These are phyloP conservation scores for Drosophila gunungcola DNA, from an alignment of 1,140 invertebrate genomes.

Conservation along the genomic window DNA sequence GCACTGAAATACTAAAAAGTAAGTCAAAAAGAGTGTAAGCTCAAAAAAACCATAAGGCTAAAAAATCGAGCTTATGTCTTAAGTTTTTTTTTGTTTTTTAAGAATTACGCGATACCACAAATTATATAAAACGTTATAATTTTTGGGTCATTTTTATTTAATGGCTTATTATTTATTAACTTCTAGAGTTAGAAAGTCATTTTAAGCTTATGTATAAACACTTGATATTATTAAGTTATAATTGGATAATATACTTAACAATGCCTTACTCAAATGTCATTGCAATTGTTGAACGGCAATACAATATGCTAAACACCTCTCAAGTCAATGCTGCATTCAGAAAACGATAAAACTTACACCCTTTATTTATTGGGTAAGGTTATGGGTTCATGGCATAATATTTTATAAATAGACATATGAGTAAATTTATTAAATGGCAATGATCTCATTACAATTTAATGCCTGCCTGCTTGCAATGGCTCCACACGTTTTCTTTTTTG, in stretches of 20 bases:
- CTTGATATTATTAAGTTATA: background rate
- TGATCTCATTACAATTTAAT: slow-evolving; percentile 82
- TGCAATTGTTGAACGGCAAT: slow-evolving; percentile 9
- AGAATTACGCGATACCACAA: too few species aligned
- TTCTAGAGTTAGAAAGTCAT: too few species aligned
- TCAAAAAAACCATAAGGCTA: too few species aligned
- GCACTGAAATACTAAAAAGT: too few species aligned
- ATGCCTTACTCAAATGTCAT: slow-evolving; percentile 19
- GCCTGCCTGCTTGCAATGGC: slow-evolving; percentile 40
- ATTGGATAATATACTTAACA: background rate
- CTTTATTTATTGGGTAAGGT: slow-evolving; percentile 61
- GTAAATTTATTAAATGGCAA: slow-evolving; percentile 77
- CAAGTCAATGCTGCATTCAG: slow-evolving; percentile 15
- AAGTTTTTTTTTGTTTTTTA: too few species aligned
- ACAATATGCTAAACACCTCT: slow-evolving; percentile 14
- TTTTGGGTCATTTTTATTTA: background rate
- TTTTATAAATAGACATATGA: slow-evolving; percentile 74
- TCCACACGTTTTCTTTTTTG: slow-evolving; percentile 32
- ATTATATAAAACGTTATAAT: too few species aligned
- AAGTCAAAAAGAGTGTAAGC: too few species aligned
- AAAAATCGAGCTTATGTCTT: too few species aligned
- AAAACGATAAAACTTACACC: slow-evolving; percentile 39
- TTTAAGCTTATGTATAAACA: too few species aligned
- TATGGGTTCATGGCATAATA: slow-evolving; percentile 60
- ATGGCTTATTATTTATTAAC: too few species aligned